Percentiles rank a stretch among this genome's conserved stretches.
Conservation (phyloP, 1,140 invertebrate species). For the Anoplolepis gracilipes region DNA sequence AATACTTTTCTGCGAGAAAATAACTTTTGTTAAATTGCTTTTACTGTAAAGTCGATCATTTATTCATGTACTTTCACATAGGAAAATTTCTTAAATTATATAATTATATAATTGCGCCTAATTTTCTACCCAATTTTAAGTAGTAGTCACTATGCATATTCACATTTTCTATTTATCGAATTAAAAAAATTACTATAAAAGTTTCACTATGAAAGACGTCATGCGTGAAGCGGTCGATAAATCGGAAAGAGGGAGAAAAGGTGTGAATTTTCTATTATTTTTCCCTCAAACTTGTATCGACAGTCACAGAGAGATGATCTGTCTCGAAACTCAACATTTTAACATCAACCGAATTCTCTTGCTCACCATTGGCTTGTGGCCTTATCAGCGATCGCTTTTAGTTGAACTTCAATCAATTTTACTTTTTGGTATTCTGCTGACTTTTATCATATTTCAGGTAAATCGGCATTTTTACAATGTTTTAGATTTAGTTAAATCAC, state of each 20-base stretch:
- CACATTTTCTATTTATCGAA: not conserved
- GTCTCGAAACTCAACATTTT: not conserved
- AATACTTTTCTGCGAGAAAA: not conserved
- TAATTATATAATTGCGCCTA: not conserved
- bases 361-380: conserved; percentile 28
- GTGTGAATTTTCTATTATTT: not conserved
- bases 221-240: not conserved
- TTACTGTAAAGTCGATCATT: not conserved
- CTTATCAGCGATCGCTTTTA: not conserved
- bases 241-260: not conserved
- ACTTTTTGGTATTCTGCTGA: not conserved
- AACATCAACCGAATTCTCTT: not conserved
- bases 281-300: not conserved
- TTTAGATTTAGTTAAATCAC: not conserved
- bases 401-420: conserved; percentile 3
- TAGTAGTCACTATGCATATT: not conserved
- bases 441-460: conserved; percentile 42
- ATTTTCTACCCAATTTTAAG: not conserved
- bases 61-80: not conserved
- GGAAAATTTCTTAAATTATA: not conserved
- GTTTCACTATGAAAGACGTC: not conserved
- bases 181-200: not conserved
- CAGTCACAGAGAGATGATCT: not conserved
- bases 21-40: not conserved
- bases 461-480: not conserved